Percentiles rank a stretch among this genome's conserved stretches.
Evolutionary conservation across 2,888 invertebrate genomes (phyloP).

Genomic region (Eurytoma californica): DNA sequence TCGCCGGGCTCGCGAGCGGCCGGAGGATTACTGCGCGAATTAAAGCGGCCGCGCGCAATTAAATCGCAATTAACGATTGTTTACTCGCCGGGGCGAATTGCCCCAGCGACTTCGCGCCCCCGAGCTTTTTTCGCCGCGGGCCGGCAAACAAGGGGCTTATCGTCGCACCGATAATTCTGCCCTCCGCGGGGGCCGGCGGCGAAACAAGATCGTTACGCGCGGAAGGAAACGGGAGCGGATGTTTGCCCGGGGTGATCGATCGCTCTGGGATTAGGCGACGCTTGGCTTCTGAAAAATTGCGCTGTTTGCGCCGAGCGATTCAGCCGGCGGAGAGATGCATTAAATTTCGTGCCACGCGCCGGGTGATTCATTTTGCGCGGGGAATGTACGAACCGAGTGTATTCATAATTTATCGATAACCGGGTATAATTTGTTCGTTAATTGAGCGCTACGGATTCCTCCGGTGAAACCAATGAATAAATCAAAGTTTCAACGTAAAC

Average conservation of each 20-base stretch:
- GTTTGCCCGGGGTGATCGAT: conserved; percentile 33
- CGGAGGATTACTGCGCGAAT: conserved; percentile 12
- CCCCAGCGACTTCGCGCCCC: not conserved
- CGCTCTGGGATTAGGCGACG: conserved; percentile 20
- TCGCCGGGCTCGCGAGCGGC: not conserved
- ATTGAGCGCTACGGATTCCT: too few relatives aligned
- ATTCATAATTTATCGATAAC: too few relatives aligned
- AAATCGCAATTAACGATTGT: conserved; percentile 39
- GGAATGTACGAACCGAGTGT: too few relatives aligned
- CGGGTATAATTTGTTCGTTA: too few relatives aligned
- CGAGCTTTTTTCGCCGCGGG: not conserved
- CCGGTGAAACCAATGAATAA: too few relatives aligned
- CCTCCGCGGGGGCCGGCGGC: not conserved
- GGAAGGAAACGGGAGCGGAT: not conserved
- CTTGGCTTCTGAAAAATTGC: conserved; percentile 31
- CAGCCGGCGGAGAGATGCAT: too few relatives aligned
- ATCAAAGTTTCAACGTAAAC: too few relatives aligned
- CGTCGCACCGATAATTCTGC: not conserved
- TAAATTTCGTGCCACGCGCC: too few relatives aligned
- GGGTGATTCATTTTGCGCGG: too few relatives aligned
- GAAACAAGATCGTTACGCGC: not conserved
- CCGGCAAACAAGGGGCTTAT: not conserved
- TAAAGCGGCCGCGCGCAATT: conserved; percentile 30
- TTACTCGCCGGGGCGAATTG: not conserved
- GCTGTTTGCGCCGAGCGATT: not conserved